Base-by-base conservation (phyloP, 2,888 invertebrate genomes). In the Drosophila neotestacea region DNA sequence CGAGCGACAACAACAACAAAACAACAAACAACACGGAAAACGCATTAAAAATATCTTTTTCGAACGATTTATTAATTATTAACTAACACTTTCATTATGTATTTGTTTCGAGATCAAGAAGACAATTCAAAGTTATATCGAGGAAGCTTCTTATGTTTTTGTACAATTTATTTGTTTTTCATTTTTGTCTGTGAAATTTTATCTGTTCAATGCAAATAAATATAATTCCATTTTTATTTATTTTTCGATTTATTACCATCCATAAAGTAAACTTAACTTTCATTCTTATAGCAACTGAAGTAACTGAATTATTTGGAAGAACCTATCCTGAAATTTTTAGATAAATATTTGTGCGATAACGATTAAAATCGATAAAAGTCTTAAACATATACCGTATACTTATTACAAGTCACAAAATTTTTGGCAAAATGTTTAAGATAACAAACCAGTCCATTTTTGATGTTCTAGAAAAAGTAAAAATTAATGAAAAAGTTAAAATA, bases 391-490 rank as follows among this genome's bases (percentile, higher is more conserved):
- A 39, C 13, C 39, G 22, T 62, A 56, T 59, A 70, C 47, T 55
- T 32, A 42, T 22, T n/a, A 11, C 32, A 32, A 56, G 48, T 61
- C 46, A 74, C 46, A 42, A 74, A 47, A 44, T 63, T 42, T 64
- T 64, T 68, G 54, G 30, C 50, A 59, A 60, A 66, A 64, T 66
- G 27, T 62, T 54, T 48, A 75, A 52, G 34, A 50, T 65, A 77
- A 36, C 38, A 56, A 51, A 48, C 61, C 79, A 88, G 83, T 84
- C 84, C 84, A 84, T 84, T 84, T 81, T 84, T 78, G 78, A 84
- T 84, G 84, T 84, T 78, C 86, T 84, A 88, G 73, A 28, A 52
- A 46, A 59, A n/a, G 32, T 38, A 58, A 69, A 58, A 34, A 22
- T 50, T 36, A 51, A 48, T 42, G 34, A 59, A 27, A 30, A 34